Percentiles rank a stretch among this genome's conserved stretches.
Evolutionary conservation across 2,797 vertebrate genomes (phyloP).

Genomic region (Emydoidea blandingii): DNA sequence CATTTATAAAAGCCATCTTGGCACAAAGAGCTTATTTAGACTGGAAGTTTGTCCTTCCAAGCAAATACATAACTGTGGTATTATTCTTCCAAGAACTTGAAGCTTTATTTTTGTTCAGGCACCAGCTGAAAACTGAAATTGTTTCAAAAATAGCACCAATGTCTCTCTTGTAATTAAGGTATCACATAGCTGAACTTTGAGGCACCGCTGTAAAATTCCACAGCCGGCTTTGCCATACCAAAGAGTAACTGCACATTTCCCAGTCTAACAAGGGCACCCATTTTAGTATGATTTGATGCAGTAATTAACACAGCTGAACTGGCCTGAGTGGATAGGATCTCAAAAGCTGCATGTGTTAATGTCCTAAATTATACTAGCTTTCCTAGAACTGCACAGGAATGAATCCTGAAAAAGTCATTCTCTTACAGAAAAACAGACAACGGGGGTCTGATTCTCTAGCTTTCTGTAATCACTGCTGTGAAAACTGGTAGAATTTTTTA

Average conservation of each 20-base stretch:
- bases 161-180: accelerated
- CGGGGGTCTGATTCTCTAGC: background rate
- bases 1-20: constrained; percentile 51
- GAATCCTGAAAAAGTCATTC: background rate
- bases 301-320: background rate
- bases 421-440: background rate
- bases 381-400: background rate
- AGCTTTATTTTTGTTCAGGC: constrained; percentile 48
- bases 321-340: background rate
- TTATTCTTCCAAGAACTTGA: constrained; percentile 35
- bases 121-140: constrained; percentile 9
- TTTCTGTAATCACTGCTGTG: background rate
- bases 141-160: constrained; percentile 2
- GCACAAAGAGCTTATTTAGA: constrained; percentile 57
- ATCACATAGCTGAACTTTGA: background rate
- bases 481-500: background rate
- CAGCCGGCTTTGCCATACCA: background rate
- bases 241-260: background rate
- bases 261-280: accelerated
- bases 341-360: background rate
- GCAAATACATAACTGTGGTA: constrained; percentile 60
- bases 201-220: accelerated
- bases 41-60: constrained; percentile 37
- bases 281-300: background rate
- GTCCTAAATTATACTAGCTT: background rate